These are phyloP conservation scores for Psophia crepitans DNA, from an alignment of 2,113 vertebrate species.

Conservation along the genomic window DNA sequence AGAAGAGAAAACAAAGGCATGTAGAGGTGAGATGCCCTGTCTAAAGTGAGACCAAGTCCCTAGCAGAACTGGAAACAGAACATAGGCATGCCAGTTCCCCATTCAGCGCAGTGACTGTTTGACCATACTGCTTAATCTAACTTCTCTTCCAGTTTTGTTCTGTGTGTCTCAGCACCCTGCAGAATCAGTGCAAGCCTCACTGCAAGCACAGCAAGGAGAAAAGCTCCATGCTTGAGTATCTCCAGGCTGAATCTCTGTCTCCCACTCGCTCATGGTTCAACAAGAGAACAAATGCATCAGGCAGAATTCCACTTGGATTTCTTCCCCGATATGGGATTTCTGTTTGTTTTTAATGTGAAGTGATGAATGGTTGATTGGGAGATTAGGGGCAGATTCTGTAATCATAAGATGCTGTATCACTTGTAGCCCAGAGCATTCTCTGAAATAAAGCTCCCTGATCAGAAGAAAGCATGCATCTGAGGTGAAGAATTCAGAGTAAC, in stretches of 20 bases:
- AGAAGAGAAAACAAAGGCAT: background rate
- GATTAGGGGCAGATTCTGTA: slow-evolving; percentile 14
- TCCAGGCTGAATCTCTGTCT: slow-evolving; percentile 15
- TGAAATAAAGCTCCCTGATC: background rate
- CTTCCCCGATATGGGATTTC: slow-evolving; percentile 24
- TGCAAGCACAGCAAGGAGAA: background rate
- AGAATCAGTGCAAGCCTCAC: background rate
- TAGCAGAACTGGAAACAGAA: background rate
- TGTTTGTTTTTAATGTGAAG: slow-evolving; percentile 20
- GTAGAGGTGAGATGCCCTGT: background rate
- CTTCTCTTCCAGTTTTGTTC: background rate
- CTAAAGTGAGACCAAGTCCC: background rate
- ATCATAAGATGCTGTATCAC: background rate
- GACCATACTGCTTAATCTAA: background rate
- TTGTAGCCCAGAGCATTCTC: background rate
- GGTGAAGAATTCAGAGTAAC: background rate
- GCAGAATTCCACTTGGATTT: background rate
- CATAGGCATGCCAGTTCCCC: background rate
- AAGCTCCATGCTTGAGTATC: background rate
- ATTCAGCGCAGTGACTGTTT: background rate
- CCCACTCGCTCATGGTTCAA: background rate
- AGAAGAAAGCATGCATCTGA: background rate
- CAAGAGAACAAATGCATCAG: background rate
- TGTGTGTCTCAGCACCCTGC: background rate
- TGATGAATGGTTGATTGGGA: slow-evolving; percentile 31